These are phyloP conservation scores for Rhipidura dahli DNA, from an alignment of 2,113 vertebrate genomes.

Conservation along the genomic window DNA sequence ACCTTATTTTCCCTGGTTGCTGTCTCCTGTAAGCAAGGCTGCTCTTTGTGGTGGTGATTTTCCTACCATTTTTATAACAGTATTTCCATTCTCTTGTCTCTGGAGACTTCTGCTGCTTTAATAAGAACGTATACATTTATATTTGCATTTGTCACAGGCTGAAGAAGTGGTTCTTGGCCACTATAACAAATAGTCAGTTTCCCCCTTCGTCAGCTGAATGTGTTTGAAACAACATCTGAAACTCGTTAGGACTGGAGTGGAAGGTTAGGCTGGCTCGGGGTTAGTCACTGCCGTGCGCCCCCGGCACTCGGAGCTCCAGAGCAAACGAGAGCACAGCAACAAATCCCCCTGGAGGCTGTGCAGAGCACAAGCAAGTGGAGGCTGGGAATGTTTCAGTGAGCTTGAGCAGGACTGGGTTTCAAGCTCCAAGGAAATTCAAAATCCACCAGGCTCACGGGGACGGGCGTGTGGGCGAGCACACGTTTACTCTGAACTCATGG, in stretches of 20 bases:
- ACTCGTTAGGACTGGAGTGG: background rate
- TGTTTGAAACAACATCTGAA: background rate
- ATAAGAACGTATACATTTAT: background rate
- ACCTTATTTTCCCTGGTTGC: background rate
- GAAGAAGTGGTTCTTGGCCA: constrained; percentile 1
- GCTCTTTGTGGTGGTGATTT: background rate
- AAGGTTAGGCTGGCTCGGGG: background rate
- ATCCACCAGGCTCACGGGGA: background rate
- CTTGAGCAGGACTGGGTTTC: background rate
- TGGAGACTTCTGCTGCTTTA: background rate
- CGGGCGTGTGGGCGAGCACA: background rate
- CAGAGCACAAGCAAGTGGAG: background rate
- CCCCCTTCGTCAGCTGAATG: background rate
- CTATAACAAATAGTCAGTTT: background rate
- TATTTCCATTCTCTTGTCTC: constrained; percentile 11
- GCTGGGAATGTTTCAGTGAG: background rate
- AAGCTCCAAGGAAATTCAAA: background rate
- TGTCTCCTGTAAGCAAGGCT: background rate
- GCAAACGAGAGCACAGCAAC: background rate
- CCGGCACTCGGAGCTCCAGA: background rate
- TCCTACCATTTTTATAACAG: background rate
- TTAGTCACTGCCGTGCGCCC: background rate
- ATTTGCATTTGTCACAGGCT: background rate
- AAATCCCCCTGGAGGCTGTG: background rate
- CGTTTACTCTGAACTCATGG: background rate